Base-by-base conservation (phyloP, 1,140 invertebrate genomes). In the Paralvinella palmiformis region DNA sequence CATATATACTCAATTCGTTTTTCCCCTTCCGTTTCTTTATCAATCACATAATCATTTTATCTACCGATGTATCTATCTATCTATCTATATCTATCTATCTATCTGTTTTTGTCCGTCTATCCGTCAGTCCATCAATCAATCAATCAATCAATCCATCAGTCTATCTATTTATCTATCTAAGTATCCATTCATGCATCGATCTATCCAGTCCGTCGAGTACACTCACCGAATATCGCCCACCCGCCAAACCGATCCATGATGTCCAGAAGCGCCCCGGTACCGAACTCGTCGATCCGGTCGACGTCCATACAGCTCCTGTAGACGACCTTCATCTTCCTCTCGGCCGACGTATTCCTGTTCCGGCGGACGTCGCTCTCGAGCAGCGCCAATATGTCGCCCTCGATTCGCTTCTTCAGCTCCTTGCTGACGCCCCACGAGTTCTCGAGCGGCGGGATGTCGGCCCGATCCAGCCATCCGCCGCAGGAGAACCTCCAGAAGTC, bases 401-500 rank as follows among this genome's bases (percentile, higher is more conserved):
- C 31, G 48, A 52, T 52, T 22, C 48, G 48, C 48, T 52, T 52
- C 10, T 52, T 29, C 2, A 52, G 3, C 27, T 15, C 55, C 6
- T 57, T 20, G 1, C 33, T 32, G 3, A 57, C 33, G 55, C 55
- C 55, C 55, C 55, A 57, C 33, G 55, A 57, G 24, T 57, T 36
- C 27, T 4, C 22, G 27, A 22, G 22, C 7, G 29, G 24, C 3
- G 55, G 55, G 27, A 57, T 57, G 55, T 13, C 5, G 13, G 22
- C 33, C 4, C 33, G 29, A 2, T 20, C 29, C 55, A 57, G 27
- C 35, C 33, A 63, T 4, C 61, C 61, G 20, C 83, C 83, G 67
- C 83, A 84, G 2, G 83, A 79, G 62, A 78, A 83, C 32, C 80
- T 71, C 63, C 80, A 83, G 69, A 84, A 84, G 68, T 84, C 79